Conservation (phyloP, 2,797 vertebrate genomes). For the Discoglossus pictus region DNA sequence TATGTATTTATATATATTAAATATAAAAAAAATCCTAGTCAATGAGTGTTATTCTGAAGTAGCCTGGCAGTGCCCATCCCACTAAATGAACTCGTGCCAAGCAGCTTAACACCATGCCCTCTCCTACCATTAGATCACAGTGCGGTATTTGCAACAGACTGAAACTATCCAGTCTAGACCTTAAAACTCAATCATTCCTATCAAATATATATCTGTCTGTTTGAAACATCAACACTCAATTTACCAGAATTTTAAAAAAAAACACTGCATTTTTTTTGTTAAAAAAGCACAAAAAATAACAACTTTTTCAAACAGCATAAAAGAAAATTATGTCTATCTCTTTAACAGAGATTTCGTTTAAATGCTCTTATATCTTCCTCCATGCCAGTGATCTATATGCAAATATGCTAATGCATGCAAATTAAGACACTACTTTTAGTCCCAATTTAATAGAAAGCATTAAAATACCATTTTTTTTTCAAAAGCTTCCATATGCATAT, state of each 20-base stretch:
- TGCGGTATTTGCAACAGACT: neutral
- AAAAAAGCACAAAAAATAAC: neutral
- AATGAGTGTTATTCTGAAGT: no score
- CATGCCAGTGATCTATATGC: conserved; percentile 85
- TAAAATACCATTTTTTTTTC: conserved; percentile 79
- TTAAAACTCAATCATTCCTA: neutral
- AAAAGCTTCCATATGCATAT: conserved; percentile 80
- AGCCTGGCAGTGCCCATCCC: no score
- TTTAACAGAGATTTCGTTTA: conserved; percentile 85
- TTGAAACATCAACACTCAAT: neutral
- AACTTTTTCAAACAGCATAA: conserved; percentile 32
- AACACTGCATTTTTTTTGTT: conserved; percentile 18
- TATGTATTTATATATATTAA: no score
- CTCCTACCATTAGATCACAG: no score
- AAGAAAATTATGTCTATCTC: conserved; percentile 67
- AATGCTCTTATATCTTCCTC: conserved; percentile 80
- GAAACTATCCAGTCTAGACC: neutral
- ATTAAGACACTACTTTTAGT: conserved; percentile 87
- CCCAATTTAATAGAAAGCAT: conserved; percentile 88
- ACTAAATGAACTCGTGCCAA: no score
- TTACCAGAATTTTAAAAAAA: no score
- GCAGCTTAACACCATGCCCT: no score
- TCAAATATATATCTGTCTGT: neutral
- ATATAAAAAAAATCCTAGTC: no score
- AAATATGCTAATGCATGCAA: conserved; percentile 86